Evolutionary conservation across 2,888 invertebrate genomes (phyloP).

Genomic region (Embidobia sp.): DNA sequence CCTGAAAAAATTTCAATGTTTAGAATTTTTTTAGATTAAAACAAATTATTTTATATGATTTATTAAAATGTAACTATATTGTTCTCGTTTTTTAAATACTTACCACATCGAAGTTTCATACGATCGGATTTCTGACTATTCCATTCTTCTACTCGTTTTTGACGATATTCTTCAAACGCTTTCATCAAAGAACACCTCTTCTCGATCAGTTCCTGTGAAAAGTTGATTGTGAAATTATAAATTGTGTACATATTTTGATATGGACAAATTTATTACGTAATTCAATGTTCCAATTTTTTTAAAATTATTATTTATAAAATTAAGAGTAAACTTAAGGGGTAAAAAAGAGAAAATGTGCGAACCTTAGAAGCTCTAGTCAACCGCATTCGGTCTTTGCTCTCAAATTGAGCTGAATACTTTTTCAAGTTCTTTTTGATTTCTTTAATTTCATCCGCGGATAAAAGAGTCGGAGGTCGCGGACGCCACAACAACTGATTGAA

Average conservation of each 20-base stretch:
- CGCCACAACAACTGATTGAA: too few relatives aligned
- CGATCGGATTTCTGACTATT: slow-evolving; percentile 89
- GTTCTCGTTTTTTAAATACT: too few relatives aligned
- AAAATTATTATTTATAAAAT: too few relatives aligned
- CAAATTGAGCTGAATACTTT: slow-evolving; percentile 97
- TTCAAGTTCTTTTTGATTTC: slow-evolving; percentile 99
- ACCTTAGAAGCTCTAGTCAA: slow-evolving; percentile 95
- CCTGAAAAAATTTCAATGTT: slow-evolving; percentile 83
- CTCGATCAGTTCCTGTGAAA: slow-evolving; percentile 90
- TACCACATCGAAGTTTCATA: slow-evolving; percentile 93
- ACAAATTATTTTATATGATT: too few relatives aligned
- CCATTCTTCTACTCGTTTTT: slow-evolving; percentile 89
- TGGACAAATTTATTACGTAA: too few relatives aligned
- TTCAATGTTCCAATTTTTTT: too few relatives aligned
- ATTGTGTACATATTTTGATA: slow-evolving; percentile 12
- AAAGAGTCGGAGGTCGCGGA: slow-evolving; percentile 93
- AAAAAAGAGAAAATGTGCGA: too few relatives aligned
- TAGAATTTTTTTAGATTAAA: not conserved
- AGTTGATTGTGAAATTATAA: not conserved
- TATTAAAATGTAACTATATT: too few relatives aligned
- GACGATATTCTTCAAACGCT: slow-evolving; percentile 91
- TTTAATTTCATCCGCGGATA: slow-evolving; percentile 92
- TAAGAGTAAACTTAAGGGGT: too few relatives aligned
- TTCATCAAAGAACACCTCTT: slow-evolving; percentile 94
- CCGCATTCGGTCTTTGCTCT: slow-evolving; percentile 96